Percentiles rank a stretch among this genome's conserved stretches.
These are phyloP conservation scores for Goniozus legneri DNA, from an alignment of 1,140 invertebrate species.

Conservation along the genomic window DNA sequence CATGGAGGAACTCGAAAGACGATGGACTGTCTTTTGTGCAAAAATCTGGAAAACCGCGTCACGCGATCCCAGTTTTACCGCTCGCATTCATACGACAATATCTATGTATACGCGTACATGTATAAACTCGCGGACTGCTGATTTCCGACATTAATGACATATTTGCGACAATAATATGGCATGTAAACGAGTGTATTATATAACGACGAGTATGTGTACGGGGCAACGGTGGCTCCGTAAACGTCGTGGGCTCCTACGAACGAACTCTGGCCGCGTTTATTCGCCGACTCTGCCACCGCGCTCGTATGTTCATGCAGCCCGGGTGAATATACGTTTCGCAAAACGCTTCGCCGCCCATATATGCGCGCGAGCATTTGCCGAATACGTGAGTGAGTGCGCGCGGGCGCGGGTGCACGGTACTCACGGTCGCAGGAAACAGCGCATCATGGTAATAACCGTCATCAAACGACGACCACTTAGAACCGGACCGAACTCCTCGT, in stretches of 20 bases:
- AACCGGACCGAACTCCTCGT: slow-evolving; percentile 35
- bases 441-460: slow-evolving; percentile 54
- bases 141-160: slow-evolving; percentile 46
- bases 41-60: slow-evolving; percentile 35
- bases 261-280: slow-evolving; percentile 16
- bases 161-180: slow-evolving; percentile 47
- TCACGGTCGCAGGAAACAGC: slow-evolving; percentile 53
- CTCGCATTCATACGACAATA: no score
- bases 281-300: no score
- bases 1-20: no score
- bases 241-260: slow-evolving; percentile 4
- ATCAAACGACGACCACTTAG: slow-evolving; percentile 53
- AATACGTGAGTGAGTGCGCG: slow-evolving; percentile 7
- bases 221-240: slow-evolving; percentile 3
- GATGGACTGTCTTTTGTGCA: no score
- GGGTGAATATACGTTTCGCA: not conserved
- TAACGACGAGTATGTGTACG: slow-evolving; percentile 24
- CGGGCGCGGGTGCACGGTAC: slow-evolving; percentile 33
- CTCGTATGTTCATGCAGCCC: not conserved
- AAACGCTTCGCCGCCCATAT: slow-evolving; percentile 1
- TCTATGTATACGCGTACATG: no score
- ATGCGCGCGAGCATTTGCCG: slow-evolving; percentile 6
- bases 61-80: slow-evolving; percentile 36
- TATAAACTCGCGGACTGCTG: slow-evolving; percentile 37
- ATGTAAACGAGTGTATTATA: slow-evolving; percentile 45